These are phyloP conservation scores for Phymanthus crucifer DNA, from an alignment of 92 coral and sea anemone genomes.

Conservation along the genomic window DNA sequence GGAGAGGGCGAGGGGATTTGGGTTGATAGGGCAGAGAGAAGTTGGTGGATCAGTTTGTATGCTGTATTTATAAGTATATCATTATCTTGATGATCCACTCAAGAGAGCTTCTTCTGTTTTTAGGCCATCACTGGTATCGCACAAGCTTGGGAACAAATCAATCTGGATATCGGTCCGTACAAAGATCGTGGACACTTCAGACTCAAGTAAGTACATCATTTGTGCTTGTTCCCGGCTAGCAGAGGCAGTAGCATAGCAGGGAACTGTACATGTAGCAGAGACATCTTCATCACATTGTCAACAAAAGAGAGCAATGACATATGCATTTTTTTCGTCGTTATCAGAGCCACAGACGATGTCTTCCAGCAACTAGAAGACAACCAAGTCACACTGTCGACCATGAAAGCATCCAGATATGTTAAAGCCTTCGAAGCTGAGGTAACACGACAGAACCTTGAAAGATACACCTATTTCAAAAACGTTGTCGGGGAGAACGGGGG, in stretches of 20 bases:
- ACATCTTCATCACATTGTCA: neutral
- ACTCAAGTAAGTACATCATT: slow-evolving; percentile 61
- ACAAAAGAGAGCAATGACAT: too few relatives aligned
- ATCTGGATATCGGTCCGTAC: slow-evolving; percentile 92
- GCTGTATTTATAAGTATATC: neutral
- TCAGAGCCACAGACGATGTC: slow-evolving; percentile 93
- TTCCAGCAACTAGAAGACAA: slow-evolving; percentile 96
- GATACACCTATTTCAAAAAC: too few relatives aligned
- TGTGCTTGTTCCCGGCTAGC: too few relatives aligned
- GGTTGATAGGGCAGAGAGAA: too few relatives aligned
- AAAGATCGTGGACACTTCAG: slow-evolving; percentile 99
- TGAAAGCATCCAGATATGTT: slow-evolving; percentile 98
- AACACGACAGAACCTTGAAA: neutral
- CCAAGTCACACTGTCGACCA: slow-evolving; percentile 96
- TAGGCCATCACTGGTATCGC: slow-evolving; percentile 90
- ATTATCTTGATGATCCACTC: neutral
- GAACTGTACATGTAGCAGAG: neutral
- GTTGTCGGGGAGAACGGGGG: too few relatives aligned
- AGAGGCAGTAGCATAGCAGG: too few relatives aligned
- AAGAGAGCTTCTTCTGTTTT: neutral
- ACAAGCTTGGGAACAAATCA: slow-evolving; percentile 81
- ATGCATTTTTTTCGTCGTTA: neutral
- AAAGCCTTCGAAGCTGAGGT: slow-evolving; percentile 98
- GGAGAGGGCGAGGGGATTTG: neutral
- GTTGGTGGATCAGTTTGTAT: neutral